Base-by-base conservation (phyloP, 37 sponge, comb jelly and placozoan species). In the Beroe forskalii region DNA sequence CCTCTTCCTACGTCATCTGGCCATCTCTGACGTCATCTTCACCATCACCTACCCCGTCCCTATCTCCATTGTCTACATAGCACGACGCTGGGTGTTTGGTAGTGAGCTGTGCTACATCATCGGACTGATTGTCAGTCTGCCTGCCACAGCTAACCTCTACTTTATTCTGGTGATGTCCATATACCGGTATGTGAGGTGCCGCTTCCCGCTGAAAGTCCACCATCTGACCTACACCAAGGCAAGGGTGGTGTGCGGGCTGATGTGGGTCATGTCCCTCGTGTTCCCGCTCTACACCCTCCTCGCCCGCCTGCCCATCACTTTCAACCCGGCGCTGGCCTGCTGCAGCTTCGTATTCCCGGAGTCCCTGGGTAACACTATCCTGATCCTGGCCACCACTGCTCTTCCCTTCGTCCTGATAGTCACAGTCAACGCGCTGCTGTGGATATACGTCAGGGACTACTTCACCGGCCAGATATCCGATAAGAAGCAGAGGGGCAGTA, bases 141-240 rank as follows among this genome's bases (percentile, higher is more conserved):
- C 86, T 24, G 55, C 86, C n/a, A 44, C 55, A 3, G 86, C 86
- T 24, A 80, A 80, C 55, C 20, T 80, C n/a, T 33, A 80, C 86
- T 44, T 80, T 44, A 80, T 80, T n/a, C 86, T 80, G 30, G 86
- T 44, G 19, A 80, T 80, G 55, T 80, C 86, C 14, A 35, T 80
- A 23, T 25, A 80, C 27, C 43, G 86, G 48, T 80, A 80, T 42
- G 86, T 80, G 30, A 3, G 86, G 28, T 80, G 86, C 27, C 39
- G 86, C 27, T 80, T 44, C 86, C 86, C 86, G 0, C 28, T 80
- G 86, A 80, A 80, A 20, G 55, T 80, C 30, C 43, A 4, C 12
- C 86, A 44, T 1, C 17, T 80, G 17, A 80, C 86, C 48, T 37
- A 32, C 30, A 2, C 55, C n/a, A 17, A 6, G 55, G 55, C 55